Base-by-base conservation (phyloP, 1,140 invertebrate genomes). In the Drosophila parvula region DNA sequence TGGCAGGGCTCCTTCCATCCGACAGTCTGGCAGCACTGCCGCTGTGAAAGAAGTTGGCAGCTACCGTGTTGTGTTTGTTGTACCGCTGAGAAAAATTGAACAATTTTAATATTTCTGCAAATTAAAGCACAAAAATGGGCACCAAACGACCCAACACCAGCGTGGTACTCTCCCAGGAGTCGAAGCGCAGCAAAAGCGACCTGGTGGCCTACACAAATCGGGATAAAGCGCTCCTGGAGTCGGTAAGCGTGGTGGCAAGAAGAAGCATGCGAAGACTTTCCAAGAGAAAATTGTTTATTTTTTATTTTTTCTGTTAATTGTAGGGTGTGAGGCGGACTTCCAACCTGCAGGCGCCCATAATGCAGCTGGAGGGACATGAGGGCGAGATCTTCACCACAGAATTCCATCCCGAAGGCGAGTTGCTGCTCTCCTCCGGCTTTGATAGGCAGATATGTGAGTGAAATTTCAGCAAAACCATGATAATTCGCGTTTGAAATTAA, bases 351-450 rank as follows among this genome's bases (percentile, higher is more conserved):
- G 96, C 98, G 12, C 98, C 99, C 3, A 99, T 99, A 64, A 99
- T 99, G 98, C 94, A 98, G 14, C 92, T 99, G 28, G 97, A 98
- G 91, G 99, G 99, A 0, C 99, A 99, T 92, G 96, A 98, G 91
- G 98, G 98, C 36, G 99, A 99, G 92, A 96, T 99, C 74, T 99
- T 98, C 92, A 95, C 96, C 22, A 93, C 96, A 6, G 96, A 98
- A 93, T 99, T 99, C 93, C 98, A 99, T 92, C 98, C 98, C 2
- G 98, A 99, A 92, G 98, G 99, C 27, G 95, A 97, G 78, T 96
- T 98, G 91, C 92, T 99, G 22, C 97, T 98, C 9, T 98, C 98
- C 0, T 96, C 97, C 38, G 99, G 99, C n/a, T 98, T 98, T 92
- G 99, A 99, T 92, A 94, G 98, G 92, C 96, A 98, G 93, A 98